phyloP scores from a whole-genome alignment of 2,113 vertebrate species.

The Actenoides hombroni region DNA sequence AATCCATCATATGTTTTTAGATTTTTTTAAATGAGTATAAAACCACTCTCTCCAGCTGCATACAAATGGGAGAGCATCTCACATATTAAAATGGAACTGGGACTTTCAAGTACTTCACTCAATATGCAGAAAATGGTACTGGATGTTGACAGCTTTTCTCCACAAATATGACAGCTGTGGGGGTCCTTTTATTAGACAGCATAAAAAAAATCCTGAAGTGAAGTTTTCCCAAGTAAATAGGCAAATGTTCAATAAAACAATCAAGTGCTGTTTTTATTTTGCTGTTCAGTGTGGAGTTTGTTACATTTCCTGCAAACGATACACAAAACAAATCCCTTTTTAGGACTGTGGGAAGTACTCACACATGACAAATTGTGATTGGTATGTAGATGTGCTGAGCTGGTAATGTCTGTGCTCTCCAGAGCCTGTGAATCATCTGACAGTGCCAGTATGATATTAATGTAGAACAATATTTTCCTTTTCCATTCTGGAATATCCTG shows the following conservation, averaged over 20 bases:
- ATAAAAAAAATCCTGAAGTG: conserved; percentile 19
- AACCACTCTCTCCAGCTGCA: conserved; percentile 45
- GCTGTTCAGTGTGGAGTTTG: conserved; percentile 14
- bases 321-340: conserved; percentile 56
- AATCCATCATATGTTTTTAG: conserved; percentile 18
- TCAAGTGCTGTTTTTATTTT: conserved; percentile 44
- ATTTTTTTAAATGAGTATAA: conserved; percentile 15
- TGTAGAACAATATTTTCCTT: conserved; percentile 40
- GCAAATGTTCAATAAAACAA: conserved; percentile 43
- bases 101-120: conserved; percentile 55
- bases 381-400: conserved; percentile 65
- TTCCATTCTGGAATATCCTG: neutral
- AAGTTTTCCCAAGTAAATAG: conserved; percentile 48
- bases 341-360: conserved; percentile 60
- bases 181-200: conserved; percentile 55
- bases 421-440: conserved; percentile 57
- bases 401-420: conserved; percentile 59
- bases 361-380: conserved; percentile 68
- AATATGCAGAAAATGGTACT: conserved; percentile 46
- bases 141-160: conserved; percentile 58
- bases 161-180: conserved; percentile 29
- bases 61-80: conserved; percentile 41
- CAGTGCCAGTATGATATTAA: conserved; percentile 18
- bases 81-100: conserved; percentile 59
- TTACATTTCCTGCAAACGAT: conserved; percentile 42